phyloP scores from a whole-genome alignment of 2,888 invertebrate species.

The Ecdyonurus torrentis region DNA sequence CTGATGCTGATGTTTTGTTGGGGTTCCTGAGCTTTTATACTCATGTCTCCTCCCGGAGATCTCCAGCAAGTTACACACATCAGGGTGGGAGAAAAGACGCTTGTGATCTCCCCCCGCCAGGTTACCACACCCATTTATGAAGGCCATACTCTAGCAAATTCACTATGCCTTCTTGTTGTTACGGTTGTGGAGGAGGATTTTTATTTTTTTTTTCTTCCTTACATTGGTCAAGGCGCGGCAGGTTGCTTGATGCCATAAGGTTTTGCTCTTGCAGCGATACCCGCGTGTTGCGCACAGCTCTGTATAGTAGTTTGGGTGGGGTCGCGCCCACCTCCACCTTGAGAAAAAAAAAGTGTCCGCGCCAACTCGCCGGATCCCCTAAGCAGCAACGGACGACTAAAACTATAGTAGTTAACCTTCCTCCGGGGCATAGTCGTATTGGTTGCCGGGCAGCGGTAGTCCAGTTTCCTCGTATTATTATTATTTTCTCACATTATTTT shows the following conservation, averaged over 20 bases:
- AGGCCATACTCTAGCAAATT: neutral
- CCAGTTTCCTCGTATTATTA: too few relatives aligned
- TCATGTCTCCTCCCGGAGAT: neutral
- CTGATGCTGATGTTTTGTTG: neutral
- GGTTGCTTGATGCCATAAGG: too few relatives aligned
- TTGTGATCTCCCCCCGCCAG: constrained; percentile 5
- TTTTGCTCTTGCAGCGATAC: too few relatives aligned
- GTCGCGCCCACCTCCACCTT: neutral
- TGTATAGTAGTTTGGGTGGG: neutral
- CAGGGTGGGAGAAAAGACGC: neutral
- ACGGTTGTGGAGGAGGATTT: neutral
- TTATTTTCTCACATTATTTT: too few relatives aligned
- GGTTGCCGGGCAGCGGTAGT: neutral
- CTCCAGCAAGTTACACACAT: too few relatives aligned
- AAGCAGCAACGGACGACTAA: neutral
- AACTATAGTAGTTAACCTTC: neutral
- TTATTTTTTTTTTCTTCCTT: neutral
- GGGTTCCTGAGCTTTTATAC: neutral
- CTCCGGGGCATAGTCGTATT: too few relatives aligned
- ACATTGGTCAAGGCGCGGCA: neutral
- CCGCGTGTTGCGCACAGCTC: too few relatives aligned
- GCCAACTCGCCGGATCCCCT: too few relatives aligned
- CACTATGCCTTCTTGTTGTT: neutral
- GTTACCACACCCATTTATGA: constrained; percentile 9
- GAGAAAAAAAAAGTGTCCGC: too few relatives aligned